These are phyloP conservation scores for Buceros bicornis DNA, from an alignment of 2,797 vertebrate species.

Conservation along the genomic window DNA sequence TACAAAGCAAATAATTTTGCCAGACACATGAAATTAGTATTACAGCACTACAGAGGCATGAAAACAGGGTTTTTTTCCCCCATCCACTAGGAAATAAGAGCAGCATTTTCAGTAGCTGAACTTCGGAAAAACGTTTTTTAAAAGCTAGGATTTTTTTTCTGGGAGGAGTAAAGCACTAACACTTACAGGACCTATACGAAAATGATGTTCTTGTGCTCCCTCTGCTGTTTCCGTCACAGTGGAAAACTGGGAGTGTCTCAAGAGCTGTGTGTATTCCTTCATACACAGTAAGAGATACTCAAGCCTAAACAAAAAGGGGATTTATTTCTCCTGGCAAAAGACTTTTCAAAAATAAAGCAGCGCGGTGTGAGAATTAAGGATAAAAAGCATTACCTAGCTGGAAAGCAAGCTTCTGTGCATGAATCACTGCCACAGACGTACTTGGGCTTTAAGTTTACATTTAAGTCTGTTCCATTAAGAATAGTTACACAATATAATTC, in stretches of 20 bases:
- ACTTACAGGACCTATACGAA: background rate
- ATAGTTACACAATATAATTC: background rate
- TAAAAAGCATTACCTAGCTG: background rate
- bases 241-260: background rate
- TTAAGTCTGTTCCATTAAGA: background rate
- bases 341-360: background rate
- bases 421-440: background rate
- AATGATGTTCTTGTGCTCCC: slow-evolving; percentile 2
- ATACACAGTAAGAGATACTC: background rate
- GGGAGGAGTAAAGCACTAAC: background rate
- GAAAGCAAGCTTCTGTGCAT: background rate
- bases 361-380: background rate
- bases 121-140: background rate
- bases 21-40: background rate
- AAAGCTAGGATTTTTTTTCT: background rate
- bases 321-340: background rate
- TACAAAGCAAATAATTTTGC: background rate
- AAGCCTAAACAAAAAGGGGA: background rate
- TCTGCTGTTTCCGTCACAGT: background rate
- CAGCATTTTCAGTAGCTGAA: background rate
- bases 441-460: background rate
- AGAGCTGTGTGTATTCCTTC: background rate
- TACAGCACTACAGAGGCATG: background rate
- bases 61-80: background rate
- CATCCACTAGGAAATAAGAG: background rate